These are phyloP conservation scores for Heterotilapia buettikoferi DNA, from an alignment of 2,113 vertebrate genomes.

Conservation along the genomic window DNA sequence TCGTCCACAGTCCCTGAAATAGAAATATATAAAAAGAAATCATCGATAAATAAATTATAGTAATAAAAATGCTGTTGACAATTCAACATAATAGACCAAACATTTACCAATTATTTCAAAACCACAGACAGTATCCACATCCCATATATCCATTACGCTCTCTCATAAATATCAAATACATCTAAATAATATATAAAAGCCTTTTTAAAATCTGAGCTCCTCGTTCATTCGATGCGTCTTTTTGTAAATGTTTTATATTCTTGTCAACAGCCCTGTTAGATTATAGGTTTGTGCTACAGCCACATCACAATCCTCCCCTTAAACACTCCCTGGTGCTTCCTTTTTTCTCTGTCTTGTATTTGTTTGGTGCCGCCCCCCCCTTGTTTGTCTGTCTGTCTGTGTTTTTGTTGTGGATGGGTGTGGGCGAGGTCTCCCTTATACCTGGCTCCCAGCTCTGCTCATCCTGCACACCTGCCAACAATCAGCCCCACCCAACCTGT, in stretches of 20 bases:
- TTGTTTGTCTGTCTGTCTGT: not conserved
- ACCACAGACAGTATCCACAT: not conserved
- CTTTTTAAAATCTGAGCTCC: not conserved
- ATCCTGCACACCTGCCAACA: not conserved
- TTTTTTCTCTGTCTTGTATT: not conserved
- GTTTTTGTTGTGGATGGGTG: not conserved
- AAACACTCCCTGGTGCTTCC: not conserved
- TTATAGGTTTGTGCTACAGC: not conserved
- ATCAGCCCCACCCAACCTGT: not conserved
- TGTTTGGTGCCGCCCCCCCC: not conserved
- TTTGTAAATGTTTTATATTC: not conserved
- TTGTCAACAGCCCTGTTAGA: accelerated
- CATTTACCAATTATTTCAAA: not conserved
- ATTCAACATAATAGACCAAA: not conserved
- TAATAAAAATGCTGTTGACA: not conserved
- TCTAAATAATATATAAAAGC: not conserved
- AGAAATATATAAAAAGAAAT: accelerated
- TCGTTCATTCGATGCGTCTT: not conserved
- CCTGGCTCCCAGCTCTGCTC: not conserved
- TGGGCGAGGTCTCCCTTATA: not conserved
- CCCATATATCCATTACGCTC: not conserved
- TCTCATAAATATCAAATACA: not conserved
- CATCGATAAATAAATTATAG: accelerated
- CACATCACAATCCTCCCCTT: not conserved
- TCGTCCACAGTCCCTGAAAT: accelerated